Evolutionary conservation across 2,797 vertebrate species (phyloP), one percentile per base, ranked within the genome.

Genomic region (Enoplosus armatus): DNA sequence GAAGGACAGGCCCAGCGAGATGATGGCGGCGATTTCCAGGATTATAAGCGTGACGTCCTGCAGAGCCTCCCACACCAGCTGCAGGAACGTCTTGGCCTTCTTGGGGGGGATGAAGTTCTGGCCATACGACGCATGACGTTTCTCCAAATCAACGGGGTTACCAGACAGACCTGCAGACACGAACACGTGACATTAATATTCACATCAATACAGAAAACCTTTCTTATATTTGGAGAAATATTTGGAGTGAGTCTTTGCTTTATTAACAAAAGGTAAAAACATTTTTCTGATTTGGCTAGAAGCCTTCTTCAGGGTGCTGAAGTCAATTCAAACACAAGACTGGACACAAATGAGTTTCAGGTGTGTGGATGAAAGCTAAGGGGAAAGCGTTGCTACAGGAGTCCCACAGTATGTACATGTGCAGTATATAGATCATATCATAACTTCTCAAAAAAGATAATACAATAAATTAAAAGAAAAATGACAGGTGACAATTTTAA

Each of bases 41-140:
- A 99, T 99, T 85, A 99, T 99, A 39, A 99, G 96, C 0, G 98
- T 99, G 82, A 99, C 97, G 27, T 99, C 98, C 91, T 99, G 98
- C 75, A 99, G 95, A 0, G 98, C 98, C 89, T 99, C 98, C 98
- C 98, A 99, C 85, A 99, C 98, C 92, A 99, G 95, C 91, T 97
- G 96, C 91, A 99, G 93, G 94, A 99, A 99, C 0, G 98, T 97
- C 95, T 99, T 99, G 82, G 98, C 31, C 92, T 97, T 98, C 85
- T 98, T 99, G 0, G 98, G 98, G 24, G 98, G 98, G 60, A 99
- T 99, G 62, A 99, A 94, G 86, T 99, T 99, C 86, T 95, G 93
- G 5, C 98, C 98, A 1, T 95, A 99, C 0, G 94, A 72, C 8
- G 92, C 70, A n/a, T 96, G 96, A 61, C 98, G 95, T 89, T 97